phyloP scores from a whole-genome alignment of 2,797 vertebrate genomes.

The Margarornis squamiger region DNA sequence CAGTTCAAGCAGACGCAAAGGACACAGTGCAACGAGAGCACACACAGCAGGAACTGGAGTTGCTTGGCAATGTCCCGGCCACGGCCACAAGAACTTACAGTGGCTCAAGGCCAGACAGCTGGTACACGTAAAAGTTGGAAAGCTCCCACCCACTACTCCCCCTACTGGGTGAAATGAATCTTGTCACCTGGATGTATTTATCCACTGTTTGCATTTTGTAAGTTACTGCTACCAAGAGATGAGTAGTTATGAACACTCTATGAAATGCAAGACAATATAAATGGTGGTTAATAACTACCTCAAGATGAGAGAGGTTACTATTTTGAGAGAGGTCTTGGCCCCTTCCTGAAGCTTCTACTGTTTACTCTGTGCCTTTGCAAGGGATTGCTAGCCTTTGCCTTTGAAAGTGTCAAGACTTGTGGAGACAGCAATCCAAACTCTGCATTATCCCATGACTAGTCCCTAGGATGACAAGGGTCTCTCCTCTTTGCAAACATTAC shows the following conservation, averaged over 20 bases:
- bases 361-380: not conserved
- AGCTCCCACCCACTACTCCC: not conserved
- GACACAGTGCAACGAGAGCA: fast-evolving
- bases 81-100: fast-evolving
- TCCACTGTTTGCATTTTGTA: not conserved
- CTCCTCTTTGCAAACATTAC: not conserved
- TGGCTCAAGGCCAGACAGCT: not conserved
- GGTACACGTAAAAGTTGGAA: not conserved
- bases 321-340: not conserved
- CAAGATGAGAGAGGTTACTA: not conserved
- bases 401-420: not conserved
- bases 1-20: not conserved
- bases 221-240: not conserved
- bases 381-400: not conserved
- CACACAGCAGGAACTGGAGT: not conserved
- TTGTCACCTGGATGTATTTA: not conserved
- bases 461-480: not conserved
- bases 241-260: not conserved
- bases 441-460: not conserved
- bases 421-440: not conserved
- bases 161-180: not conserved
- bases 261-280: not conserved
- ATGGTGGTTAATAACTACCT: not conserved
- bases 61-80: not conserved
- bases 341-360: not conserved